These are phyloP conservation scores for Cecidostiba fungosa DNA, from an alignment of 2,888 invertebrate species.

Conservation along the genomic window DNA sequence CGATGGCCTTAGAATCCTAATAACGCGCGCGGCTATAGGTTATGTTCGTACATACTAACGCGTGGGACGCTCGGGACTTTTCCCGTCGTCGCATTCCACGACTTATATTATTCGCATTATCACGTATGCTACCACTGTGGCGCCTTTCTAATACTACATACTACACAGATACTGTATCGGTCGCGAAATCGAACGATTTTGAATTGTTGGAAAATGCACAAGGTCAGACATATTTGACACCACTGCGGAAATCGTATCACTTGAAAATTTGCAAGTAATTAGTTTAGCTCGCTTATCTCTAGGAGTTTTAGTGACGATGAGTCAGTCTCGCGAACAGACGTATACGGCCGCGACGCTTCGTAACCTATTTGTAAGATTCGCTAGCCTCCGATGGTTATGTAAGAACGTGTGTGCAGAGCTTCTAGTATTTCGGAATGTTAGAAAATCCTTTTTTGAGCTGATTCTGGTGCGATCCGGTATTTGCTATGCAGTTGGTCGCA, in stretches of 20 bases:
- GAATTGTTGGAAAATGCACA: background rate
- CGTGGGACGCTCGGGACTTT: background rate
- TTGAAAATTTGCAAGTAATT: background rate
- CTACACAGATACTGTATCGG: background rate
- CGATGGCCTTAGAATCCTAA: conserved; percentile 2
- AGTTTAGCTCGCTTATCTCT: background rate
- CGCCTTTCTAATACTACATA: background rate
- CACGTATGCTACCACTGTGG: background rate
- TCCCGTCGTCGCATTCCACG: background rate
- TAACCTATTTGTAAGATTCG: conserved; percentile 3
- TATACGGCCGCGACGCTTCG: background rate
- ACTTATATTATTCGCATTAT: background rate
- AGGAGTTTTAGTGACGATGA: background rate
- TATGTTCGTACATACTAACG: background rate
- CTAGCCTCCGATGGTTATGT: background rate
- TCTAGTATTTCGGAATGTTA: background rate
- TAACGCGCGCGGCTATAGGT: background rate
- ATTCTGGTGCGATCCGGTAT: background rate
- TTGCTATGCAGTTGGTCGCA: too few species aligned
- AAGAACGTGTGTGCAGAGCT: background rate
- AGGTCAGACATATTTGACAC: background rate
- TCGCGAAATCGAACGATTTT: background rate
- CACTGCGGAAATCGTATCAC: background rate
- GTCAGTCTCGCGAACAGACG: background rate
- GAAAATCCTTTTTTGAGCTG: background rate